Evolutionary conservation across 1,140 invertebrate species (phyloP), one percentile per base, ranked within the genome.

Genomic region (Propsilocerus akamusi): DNA sequence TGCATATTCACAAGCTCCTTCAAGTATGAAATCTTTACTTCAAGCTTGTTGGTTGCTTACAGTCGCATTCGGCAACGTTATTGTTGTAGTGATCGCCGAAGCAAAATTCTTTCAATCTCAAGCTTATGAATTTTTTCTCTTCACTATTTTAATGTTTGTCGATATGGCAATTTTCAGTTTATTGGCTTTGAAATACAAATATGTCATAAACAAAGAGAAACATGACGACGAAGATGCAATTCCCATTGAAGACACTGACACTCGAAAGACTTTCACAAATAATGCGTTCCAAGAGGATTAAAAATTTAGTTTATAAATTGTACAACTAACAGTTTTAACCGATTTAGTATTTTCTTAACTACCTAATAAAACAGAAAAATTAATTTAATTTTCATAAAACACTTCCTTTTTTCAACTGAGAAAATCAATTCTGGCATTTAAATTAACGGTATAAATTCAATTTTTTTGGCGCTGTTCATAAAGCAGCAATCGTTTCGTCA

Each of bases 21-120:
- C 68, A n/a, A 83, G 78, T 52, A 94, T 97, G 90, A 96, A 93
- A 60, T 87, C 91, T 0, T 76, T 97, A 0, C 63, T 98, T 23
- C 83, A 89, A 61, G 88, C 93, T 5, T 75, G 77, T 2, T 97
- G 90, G 86, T 69, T 94, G 24, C 61, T 97, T 0, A 93, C 90
- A 0, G 83, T 85, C 6, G 87, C 93, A 0, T 73, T 92, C 58
- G 94, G 94, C 20, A 95, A 97, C 66, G 64, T 95, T 5, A 77
- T 64, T 4, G 63, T 64, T 1, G 76, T 92, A 10, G 71, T 92
- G 26, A 72, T 94, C 34, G 77, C 85, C 6, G 76, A 83, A 61
- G 64, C 71, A 11, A 34, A 49, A 22, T 23, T 32, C n/a, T 50
- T 41, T 17, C 7, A 50, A 24, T 37, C 49, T 46, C 49, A 50